Evolutionary conservation across 1,140 invertebrate species (phyloP).

Genomic region (Ptiloglossa arizonensis): DNA sequence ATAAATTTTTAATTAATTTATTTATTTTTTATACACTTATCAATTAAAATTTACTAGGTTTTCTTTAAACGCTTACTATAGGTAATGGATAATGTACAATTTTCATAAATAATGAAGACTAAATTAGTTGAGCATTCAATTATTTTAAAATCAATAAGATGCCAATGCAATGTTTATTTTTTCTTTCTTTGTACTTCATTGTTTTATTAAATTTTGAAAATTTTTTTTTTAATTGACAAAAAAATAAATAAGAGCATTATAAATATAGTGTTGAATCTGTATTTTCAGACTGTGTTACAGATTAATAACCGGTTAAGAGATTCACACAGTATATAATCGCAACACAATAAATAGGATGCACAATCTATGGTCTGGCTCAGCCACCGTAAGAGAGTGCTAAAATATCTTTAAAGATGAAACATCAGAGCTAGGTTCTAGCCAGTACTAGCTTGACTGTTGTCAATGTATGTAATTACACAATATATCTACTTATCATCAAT

Average conservation of each 20-base stretch:
- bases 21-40: constrained; percentile 13
- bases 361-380: constrained; percentile 48
- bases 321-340: constrained; percentile 56
- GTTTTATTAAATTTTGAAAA: no score
- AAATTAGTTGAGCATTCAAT: neutral
- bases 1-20: constrained; percentile 9
- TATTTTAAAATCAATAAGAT: neutral
- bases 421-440: constrained; percentile 33
- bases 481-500: constrained; percentile 76
- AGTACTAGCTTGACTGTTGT: constrained; percentile 43
- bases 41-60: neutral
- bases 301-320: constrained; percentile 44
- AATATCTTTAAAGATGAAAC: constrained; percentile 55
- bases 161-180: neutral
- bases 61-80: constrained; percentile 3
- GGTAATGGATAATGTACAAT: neutral
- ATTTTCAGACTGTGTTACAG: constrained; percentile 59
- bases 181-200: constrained; percentile 30
- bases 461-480: constrained; percentile 65
- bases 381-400: constrained; percentile 45
- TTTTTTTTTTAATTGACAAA: neutral
- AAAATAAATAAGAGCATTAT: constrained; percentile 28
- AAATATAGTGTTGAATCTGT: constrained; percentile 60
- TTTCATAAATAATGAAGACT: neutral
- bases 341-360: constrained; percentile 67